Evolutionary conservation across 2,113 vertebrate species (phyloP), one percentile per base, ranked within the genome.

Genomic region (Pachyramphus minor): DNA sequence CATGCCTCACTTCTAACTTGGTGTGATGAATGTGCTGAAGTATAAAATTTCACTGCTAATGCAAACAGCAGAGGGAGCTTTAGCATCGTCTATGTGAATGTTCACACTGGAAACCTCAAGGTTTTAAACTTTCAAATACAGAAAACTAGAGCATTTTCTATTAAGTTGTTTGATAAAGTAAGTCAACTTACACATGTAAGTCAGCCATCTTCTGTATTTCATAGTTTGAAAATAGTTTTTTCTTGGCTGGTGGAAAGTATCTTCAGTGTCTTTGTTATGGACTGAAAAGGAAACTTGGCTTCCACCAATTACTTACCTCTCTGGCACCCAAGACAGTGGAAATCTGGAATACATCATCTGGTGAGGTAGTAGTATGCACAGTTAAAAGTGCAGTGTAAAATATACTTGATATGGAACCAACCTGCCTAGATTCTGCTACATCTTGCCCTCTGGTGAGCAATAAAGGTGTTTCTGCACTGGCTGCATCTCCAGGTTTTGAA

Each of bases 51-150:
- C 39, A 5, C 27, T 60, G 69, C 41, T 68, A 41, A 31, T 60
- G 53, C 68, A 42, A 39, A 95, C 97, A 94, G 90, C 94, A 97
- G 97, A 93, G 97, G 97, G 96, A 96, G 96, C 96, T 86, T 64
- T 67, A 94, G 55, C 37, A 79, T 85, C 2, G 0, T 1, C 4
- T 50, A 41, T 83, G 83, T 30, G 25, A 53, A 6, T 5, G 5
- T 12, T 27, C 14, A 7, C 12, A 9, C 6, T 79, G 53, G 64
- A 52, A 72, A 69, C 7, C 3, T 59, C 24, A 13, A 56, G n/a
- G 8, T 12, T 90, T 93, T 81, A 72, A 45, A n/a, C 33, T 83
- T 87, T 27, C 8, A 47, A 14, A 23, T 59, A 5, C 1, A 35
- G 59, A 86, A 72, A 78, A 21, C 7, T 44, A 45, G 14, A 67